Conservation (phyloP, 2,888 invertebrate genomes). For the Metallyticus violacea region DNA sequence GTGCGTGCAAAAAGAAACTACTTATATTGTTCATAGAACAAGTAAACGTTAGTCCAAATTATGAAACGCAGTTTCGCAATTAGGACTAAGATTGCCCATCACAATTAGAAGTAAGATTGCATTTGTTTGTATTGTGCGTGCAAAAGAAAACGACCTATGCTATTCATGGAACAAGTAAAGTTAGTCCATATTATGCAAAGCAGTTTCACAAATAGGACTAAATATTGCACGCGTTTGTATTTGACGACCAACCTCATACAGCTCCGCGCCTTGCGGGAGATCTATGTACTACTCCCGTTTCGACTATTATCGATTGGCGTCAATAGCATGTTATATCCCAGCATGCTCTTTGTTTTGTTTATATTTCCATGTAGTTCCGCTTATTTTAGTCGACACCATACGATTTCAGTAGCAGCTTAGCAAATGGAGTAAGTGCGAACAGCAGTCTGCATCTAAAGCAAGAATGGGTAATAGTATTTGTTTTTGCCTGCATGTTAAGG, state of each 20-base stretch:
- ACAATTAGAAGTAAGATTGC: too few relatives aligned
- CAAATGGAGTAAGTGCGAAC: neutral
- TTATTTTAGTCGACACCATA: neutral
- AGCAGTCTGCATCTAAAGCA: neutral
- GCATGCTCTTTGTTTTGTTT: neutral
- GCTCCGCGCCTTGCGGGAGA: neutral
- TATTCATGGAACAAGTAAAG: too few relatives aligned
- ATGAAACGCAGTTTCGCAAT: too few relatives aligned
- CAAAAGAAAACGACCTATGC: too few relatives aligned
- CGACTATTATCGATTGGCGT: neutral
- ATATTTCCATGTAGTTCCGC: neutral
- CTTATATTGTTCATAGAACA: too few relatives aligned
- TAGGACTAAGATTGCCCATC: too few relatives aligned
- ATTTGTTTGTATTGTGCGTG: too few relatives aligned
- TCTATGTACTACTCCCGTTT: neutral
- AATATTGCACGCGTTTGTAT: too few relatives aligned
- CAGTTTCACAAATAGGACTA: too few relatives aligned
- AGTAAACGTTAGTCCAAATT: too few relatives aligned
- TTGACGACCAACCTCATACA: neutral
- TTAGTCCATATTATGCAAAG: too few relatives aligned
- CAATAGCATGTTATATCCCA: neutral
- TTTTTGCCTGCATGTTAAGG: neutral
- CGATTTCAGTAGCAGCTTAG: neutral
- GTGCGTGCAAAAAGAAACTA: too few relatives aligned
- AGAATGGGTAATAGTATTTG: neutral